phyloP scores from a whole-genome alignment of 2,888 invertebrate species.

The Cosmia trapezina region DNA sequence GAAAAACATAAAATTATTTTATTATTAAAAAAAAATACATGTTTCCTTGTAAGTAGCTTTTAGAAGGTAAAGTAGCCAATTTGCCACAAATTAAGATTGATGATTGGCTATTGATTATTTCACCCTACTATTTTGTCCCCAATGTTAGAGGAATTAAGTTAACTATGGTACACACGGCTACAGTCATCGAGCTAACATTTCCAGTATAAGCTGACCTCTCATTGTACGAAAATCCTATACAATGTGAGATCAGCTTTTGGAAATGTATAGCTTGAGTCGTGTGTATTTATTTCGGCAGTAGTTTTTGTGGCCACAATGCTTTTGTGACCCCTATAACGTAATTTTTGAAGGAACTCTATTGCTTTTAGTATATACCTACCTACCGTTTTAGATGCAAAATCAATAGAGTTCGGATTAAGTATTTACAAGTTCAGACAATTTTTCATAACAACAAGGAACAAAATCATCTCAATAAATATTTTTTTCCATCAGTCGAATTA shows the following conservation, averaged over 20 bases:
- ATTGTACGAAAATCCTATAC: too few relatives aligned
- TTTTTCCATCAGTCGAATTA: background rate
- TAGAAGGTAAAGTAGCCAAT: conserved; percentile 45
- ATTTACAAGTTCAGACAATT: background rate
- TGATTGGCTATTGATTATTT: conserved; percentile 62
- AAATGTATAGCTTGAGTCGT: too few relatives aligned
- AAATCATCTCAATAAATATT: background rate
- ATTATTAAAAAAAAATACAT: too few relatives aligned
- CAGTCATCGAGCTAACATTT: too few relatives aligned
- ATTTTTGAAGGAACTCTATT: background rate
- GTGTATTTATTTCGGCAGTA: background rate
- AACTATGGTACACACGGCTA: background rate
- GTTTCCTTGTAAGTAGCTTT: conserved; percentile 7
- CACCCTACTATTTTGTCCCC: conserved; percentile 54
- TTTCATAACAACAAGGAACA: background rate
- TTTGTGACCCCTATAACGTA: conserved; percentile 7
- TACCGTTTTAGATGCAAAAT: background rate
- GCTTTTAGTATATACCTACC: background rate
- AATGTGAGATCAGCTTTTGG: too few relatives aligned
- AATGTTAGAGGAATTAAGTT: conserved; percentile 38
- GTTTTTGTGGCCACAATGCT: conserved; percentile 24
- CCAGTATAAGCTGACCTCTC: too few relatives aligned
- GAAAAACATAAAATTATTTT: too few relatives aligned
- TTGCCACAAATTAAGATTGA: conserved; percentile 62
- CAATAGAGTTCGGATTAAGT: too few relatives aligned